Base-by-base conservation (phyloP, 2,888 invertebrate genomes). In the Linnaemya tessellans region DNA sequence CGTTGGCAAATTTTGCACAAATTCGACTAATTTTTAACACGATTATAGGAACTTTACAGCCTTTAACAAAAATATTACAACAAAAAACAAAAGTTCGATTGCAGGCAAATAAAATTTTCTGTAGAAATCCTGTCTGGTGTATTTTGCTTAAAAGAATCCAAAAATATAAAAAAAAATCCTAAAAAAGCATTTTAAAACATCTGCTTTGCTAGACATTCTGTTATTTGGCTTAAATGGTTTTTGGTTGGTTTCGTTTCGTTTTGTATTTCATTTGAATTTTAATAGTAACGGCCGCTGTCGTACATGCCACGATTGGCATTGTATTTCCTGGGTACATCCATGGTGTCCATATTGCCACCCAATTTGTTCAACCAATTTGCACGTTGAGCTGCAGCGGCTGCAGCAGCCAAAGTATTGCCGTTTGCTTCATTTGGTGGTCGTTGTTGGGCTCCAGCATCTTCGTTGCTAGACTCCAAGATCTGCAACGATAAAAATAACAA, bases 391-490 rank as follows among this genome's bases (percentile, higher is more conserved):
- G 82, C 82, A 22, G 68, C 78, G 8, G 81, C 79, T 3, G 68
- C 78, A 8, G 81, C 79, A 7, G 79, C 67, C 68, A 87, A 58
- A 43, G 83, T 80, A 56, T 88, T 88, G 79, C 88, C 88, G 85
- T 87, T 88, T 60, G 87, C 87, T 68, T 88, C 88, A 77, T 88
- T 88, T 46, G 88, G 87, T 75, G 89, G 88, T 64, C 87, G 91
- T 77, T 91, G 89, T 77, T 84, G 84, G 13, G n/a, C 87, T 30
- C 56, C 77, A 30, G 0, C 71, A 78, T 92, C 91, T 88, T 92
- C 92, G 88, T 90, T 92, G 89, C 92, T 92, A 46, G 92, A 92
- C 87, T 92, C 92, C 87, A 92, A 90, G 87, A 92, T 92, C 92
- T 92, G 89, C 41, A 87, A 51, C 67, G 11, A 74, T 49, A 74